Evolutionary conservation across 2,888 invertebrate genomes (phyloP).

Genomic region (Hirtodrosophila trivittata): DNA sequence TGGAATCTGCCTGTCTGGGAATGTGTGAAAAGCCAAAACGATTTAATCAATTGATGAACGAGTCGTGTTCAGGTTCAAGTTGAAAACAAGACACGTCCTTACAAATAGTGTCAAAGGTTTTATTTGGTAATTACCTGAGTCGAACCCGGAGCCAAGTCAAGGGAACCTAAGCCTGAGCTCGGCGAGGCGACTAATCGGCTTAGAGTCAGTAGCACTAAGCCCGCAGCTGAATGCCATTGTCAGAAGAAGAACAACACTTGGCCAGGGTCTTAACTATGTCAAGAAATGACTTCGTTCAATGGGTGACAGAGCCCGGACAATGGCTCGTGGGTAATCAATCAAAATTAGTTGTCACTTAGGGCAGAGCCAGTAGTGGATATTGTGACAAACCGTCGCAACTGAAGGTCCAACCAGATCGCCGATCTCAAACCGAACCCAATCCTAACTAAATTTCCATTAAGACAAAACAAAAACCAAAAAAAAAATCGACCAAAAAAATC

Average conservation of each 20-base stretch:
- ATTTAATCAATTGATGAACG: constrained; percentile 34
- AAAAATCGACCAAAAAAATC: not conserved
- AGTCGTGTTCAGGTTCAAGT: constrained; percentile 3
- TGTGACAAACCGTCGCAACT: constrained; percentile 63
- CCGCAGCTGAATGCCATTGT: constrained; percentile 21
- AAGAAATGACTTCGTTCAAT: constrained; percentile 22
- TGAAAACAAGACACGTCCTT: constrained; percentile 15
- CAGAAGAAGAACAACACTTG: constrained; percentile 14
- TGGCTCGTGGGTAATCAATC: constrained; percentile 72
- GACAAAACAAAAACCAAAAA: constrained; percentile 16
- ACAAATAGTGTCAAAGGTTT: constrained; percentile 50
- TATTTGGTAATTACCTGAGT: constrained; percentile 53
- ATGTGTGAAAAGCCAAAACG: constrained; percentile 43
- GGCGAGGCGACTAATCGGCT: constrained; percentile 45
- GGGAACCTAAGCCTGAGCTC: constrained; percentile 13
- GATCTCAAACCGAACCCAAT: no score
- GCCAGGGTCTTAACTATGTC: constrained; percentile 27
- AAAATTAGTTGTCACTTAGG: constrained; percentile 82
- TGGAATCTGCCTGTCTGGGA: no score
- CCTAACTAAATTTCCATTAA: constrained; percentile 52
- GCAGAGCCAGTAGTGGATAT: constrained; percentile 57
- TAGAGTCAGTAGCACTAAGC: constrained; percentile 44
- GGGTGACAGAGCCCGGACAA: constrained; percentile 42
- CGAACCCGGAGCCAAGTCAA: constrained; percentile 8
- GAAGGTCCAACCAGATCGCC: not conserved